Conservation (phyloP, 2,888 invertebrate species). For the Heterodera filipjevi region DNA sequence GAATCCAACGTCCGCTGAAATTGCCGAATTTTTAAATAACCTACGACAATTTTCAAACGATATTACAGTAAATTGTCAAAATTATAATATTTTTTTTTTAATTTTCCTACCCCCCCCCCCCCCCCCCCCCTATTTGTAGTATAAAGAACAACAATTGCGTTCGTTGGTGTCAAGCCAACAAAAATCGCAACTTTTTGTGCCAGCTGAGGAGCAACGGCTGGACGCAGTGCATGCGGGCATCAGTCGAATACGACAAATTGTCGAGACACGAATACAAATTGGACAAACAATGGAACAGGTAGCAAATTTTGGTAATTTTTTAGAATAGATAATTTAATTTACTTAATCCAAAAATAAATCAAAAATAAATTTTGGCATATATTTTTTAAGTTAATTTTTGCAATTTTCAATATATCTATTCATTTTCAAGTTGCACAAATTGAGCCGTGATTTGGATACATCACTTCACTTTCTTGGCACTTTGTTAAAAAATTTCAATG, state of each 20-base stretch:
- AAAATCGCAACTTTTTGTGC: constrained; percentile 3
- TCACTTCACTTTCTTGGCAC: constrained; percentile 54
- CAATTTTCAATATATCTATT: background rate
- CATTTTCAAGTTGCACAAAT: constrained; percentile 53
- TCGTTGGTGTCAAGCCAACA: constrained; percentile 29
- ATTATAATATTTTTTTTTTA: background rate
- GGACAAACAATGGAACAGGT: constrained; percentile 57
- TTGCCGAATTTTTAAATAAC: constrained; percentile 48
- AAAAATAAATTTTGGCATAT: too few relatives aligned
- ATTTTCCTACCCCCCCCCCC: too few relatives aligned
- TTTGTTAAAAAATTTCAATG: constrained; percentile 50
- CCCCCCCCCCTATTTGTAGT: constrained; percentile 40
- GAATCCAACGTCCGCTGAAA: constrained; percentile 46
- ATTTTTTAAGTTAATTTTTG: background rate
- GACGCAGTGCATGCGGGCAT: constrained; percentile 38
- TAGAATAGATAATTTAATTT: background rate
- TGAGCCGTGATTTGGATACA: constrained; percentile 55
- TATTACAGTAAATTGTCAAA: constrained; percentile 42
- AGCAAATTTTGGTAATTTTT: background rate
- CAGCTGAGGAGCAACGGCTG: constrained; percentile 13
- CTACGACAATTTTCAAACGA: constrained; percentile 54
- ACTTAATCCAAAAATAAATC: background rate
- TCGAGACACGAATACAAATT: constrained; percentile 56
- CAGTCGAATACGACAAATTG: constrained; percentile 50
- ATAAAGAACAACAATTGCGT: constrained; percentile 49